Conservation (phyloP, 23 tunicate genomes). For the Halocynthia roretzi region DNA sequence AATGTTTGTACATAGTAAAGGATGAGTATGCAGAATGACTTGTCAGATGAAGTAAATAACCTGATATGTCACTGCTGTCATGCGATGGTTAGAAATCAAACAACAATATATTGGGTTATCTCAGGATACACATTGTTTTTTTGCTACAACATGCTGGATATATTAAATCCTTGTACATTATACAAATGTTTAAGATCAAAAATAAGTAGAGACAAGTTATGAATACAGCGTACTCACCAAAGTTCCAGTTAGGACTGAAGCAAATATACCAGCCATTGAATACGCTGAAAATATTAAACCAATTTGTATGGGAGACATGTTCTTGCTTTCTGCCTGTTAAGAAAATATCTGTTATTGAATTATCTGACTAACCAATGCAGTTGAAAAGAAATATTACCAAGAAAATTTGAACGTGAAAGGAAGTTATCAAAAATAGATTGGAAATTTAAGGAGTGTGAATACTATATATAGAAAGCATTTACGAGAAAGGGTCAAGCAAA, state of each 20-base stretch:
- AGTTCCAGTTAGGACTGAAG: conserved; percentile 43
- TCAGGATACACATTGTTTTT: too few relatives aligned
- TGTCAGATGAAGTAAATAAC: too few relatives aligned
- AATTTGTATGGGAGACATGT: conserved; percentile 31
- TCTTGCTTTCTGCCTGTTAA: conserved; percentile 63
- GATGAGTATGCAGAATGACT: too few relatives aligned
- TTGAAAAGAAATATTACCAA: background rate
- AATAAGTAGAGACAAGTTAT: background rate
- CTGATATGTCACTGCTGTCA: too few relatives aligned
- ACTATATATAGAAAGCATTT: too few relatives aligned
- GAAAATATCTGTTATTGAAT: background rate
- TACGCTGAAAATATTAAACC: conserved; percentile 76
- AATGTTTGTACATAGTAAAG: too few relatives aligned
- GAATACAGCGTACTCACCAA: conserved; percentile 38
- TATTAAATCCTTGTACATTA: too few relatives aligned
- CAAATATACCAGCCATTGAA: conserved; percentile 67
- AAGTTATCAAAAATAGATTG: background rate
- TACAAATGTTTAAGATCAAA: background rate
- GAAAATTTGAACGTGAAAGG: conserved; percentile 1
- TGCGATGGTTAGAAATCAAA: too few relatives aligned
- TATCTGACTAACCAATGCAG: background rate
- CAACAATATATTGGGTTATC: too few relatives aligned
- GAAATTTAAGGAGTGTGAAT: background rate
- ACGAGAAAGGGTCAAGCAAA: too few relatives aligned
- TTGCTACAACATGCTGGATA: too few relatives aligned